Conservation (phyloP, 2,888 invertebrate species). For the Drosophila birchii region DNA sequence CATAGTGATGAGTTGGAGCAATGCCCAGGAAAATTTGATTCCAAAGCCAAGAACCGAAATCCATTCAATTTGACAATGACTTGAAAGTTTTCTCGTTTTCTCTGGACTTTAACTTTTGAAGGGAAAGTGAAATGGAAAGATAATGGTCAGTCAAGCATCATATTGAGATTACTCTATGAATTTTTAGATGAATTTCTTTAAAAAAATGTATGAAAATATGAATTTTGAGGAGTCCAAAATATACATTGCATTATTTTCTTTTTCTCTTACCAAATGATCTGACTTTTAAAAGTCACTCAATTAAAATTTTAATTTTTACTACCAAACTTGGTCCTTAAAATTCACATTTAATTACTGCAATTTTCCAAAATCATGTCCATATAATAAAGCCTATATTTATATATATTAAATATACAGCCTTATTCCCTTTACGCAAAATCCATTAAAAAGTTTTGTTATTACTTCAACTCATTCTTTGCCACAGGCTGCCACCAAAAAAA, state of each 20-base stretch:
- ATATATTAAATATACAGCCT: slow-evolving; percentile 24
- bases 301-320: background rate
- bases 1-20: slow-evolving; percentile 30
- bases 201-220: background rate
- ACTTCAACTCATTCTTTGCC: slow-evolving; percentile 30
- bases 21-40: slow-evolving; percentile 16
- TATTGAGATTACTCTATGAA: slow-evolving; percentile 23
- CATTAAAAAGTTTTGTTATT: slow-evolving; percentile 70
- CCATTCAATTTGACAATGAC: slow-evolving; percentile 50
- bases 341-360: slow-evolving; percentile 9
- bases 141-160: slow-evolving; percentile 22
- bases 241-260: too few species aligned
- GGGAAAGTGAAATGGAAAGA: background rate
- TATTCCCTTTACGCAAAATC: slow-evolving; percentile 57
- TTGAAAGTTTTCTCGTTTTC: slow-evolving; percentile 39
- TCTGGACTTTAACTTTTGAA: slow-evolving; percentile 1
- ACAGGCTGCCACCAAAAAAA: slow-evolving; percentile 19
- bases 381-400: slow-evolving; percentile 11
- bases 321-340: slow-evolving; percentile 5
- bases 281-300: background rate
- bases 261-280: too few species aligned
- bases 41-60: slow-evolving; percentile 21
- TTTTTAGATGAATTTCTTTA: slow-evolving; percentile 8
- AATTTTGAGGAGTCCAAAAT: background rate
- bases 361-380: slow-evolving; percentile 3